Evolutionary conservation across 2,113 vertebrate species (phyloP).

Genomic region (Furnarius figulus): DNA sequence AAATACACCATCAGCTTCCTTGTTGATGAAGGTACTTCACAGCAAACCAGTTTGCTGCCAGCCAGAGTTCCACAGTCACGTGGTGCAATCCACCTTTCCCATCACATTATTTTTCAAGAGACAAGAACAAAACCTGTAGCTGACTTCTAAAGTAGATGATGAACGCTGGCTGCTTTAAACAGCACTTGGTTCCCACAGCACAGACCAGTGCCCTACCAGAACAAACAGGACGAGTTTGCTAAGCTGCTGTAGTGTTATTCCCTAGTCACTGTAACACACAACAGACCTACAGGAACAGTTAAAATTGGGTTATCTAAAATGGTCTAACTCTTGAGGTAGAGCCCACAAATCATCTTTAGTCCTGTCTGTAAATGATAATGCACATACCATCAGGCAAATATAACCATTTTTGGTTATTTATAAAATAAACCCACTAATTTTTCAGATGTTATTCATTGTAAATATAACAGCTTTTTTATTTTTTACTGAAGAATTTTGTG

Average conservation of each 20-base stretch:
- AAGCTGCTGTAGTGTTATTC: constrained; percentile 20
- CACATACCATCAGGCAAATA: constrained; percentile 24
- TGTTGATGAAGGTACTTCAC: background rate
- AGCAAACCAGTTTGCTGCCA: background rate
- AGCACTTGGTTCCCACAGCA: background rate
- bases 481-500: background rate
- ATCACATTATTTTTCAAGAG: background rate
- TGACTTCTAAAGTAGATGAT: background rate
- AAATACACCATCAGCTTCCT: background rate
- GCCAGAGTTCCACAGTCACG: background rate
- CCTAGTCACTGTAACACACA: background rate
- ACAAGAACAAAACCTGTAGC: background rate
- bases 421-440: background rate
- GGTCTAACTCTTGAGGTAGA: constrained; percentile 70
- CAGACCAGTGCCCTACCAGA: background rate
- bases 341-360: constrained; percentile 52
- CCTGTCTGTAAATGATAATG: constrained; percentile 12
- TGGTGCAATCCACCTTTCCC: background rate
- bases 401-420: background rate
- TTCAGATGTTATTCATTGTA: background rate
- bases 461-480: background rate
- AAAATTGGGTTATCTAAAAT: constrained; percentile 18
- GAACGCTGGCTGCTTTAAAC: background rate
- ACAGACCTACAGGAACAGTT: constrained; percentile 12
- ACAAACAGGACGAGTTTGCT: background rate